A percentile compares a stretch with the other conserved stretches of the same genome.
Conservation (phyloP, 2,797 vertebrate genomes). For the Macrochelys suwanniensis region DNA sequence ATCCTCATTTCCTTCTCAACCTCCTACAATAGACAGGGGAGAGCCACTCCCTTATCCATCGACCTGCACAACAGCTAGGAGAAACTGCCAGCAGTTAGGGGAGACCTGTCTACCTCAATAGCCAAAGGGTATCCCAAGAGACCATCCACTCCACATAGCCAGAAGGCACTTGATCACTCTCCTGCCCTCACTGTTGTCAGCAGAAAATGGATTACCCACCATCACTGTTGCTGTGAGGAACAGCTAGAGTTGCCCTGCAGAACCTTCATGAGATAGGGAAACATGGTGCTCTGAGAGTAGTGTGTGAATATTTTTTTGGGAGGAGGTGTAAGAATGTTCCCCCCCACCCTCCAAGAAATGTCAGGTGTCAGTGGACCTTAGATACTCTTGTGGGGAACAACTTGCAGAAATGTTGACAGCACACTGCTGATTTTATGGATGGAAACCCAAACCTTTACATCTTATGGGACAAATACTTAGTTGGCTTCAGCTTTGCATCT, state of each 20-base stretch:
- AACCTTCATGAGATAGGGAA: background rate
- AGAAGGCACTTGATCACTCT: background rate
- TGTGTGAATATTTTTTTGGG: background rate
- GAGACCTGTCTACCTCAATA: background rate
- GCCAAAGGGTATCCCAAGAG: background rate
- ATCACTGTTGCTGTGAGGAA: background rate
- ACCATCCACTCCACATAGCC: background rate
- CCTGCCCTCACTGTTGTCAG: background rate
- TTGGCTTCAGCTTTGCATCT: background rate
- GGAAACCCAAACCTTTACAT: background rate
- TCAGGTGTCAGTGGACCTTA: too few relatives aligned
- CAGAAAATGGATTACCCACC: background rate
- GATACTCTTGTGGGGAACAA: background rate
- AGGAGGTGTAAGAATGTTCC: background rate
- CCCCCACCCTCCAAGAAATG: too few relatives aligned
- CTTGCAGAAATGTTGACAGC: background rate
- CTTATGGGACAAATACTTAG: background rate
- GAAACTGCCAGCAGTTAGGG: background rate
- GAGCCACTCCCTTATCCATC: background rate
- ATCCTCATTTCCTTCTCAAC: background rate
- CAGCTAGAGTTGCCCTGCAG: background rate
- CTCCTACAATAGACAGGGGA: background rate
- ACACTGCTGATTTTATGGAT: background rate
- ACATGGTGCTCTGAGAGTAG: background rate
- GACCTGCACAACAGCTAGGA: background rate